These are phyloP conservation scores for Mesoclemmys tuberculata DNA, from an alignment of 2,113 vertebrate genomes.

Conservation along the genomic window DNA sequence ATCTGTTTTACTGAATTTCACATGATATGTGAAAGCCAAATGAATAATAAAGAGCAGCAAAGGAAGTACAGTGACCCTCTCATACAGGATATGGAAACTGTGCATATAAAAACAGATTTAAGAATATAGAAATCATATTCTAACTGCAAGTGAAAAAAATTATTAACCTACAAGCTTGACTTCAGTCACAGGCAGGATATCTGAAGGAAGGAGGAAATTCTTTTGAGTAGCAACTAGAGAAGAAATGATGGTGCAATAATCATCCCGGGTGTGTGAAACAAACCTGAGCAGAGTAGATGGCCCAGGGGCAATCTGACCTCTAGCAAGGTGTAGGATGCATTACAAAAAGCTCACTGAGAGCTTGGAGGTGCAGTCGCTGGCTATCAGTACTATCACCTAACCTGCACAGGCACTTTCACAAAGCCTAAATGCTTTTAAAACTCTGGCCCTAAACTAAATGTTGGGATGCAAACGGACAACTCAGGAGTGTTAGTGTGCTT, in stretches of 20 bases:
- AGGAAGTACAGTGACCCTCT: background rate
- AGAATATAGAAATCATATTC: background rate
- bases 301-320: background rate
- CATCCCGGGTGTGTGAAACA: background rate
- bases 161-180: background rate
- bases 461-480: background rate
- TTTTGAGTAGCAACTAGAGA: background rate
- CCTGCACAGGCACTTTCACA: background rate
- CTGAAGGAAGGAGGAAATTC: background rate
- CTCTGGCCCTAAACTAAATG: background rate
- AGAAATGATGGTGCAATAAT: background rate
- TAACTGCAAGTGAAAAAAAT: background rate
- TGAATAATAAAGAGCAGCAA: background rate
- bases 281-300: background rate
- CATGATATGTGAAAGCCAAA: background rate
- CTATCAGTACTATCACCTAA: background rate
- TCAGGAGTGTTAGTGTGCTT: background rate
- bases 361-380: background rate
- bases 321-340: background rate
- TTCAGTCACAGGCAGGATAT: background rate
- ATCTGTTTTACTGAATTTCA: constrained; percentile 15
- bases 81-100: background rate
- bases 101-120: background rate
- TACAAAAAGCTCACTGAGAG: background rate
- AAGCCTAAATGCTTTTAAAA: background rate